Percentiles rank a stretch among this genome's conserved stretches.
Evolutionary conservation across 2,113 vertebrate genomes (phyloP).

Genomic region (Spea multiplicata): DNA sequence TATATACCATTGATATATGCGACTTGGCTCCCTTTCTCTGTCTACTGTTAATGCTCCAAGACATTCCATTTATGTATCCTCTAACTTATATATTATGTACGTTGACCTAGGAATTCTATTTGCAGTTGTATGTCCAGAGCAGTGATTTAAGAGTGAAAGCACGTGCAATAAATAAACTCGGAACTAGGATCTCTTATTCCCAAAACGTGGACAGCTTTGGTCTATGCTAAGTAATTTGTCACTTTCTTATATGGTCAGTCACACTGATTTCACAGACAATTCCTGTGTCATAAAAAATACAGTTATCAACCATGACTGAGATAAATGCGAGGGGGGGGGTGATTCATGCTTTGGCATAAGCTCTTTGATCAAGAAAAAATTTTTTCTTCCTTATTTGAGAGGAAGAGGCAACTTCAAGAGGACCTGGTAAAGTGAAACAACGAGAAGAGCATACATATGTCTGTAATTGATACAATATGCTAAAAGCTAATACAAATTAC

Average conservation of each 20-base stretch:
- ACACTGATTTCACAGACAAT: slow-evolving; percentile 27
- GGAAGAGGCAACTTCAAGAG: too few relatives aligned
- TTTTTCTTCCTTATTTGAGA: too few relatives aligned
- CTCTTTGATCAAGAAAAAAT: slow-evolving; percentile 33
- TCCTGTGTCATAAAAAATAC: slow-evolving; percentile 38
- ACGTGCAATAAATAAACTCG: not conserved
- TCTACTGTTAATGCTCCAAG: too few relatives aligned
- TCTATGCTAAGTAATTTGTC: slow-evolving; percentile 22
- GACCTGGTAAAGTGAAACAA: too few relatives aligned
- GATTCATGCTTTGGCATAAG: slow-evolving; percentile 31
- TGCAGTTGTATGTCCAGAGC: not conserved
- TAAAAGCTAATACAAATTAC: too few relatives aligned
- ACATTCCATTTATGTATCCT: not conserved
- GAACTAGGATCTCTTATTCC: slow-evolving; percentile 21
- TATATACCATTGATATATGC: too few relatives aligned
- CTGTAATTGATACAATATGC: too few relatives aligned
- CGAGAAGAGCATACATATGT: too few relatives aligned
- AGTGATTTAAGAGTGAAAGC: slow-evolving; percentile 26
- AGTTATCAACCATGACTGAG: not conserved
- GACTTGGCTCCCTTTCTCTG: too few relatives aligned
- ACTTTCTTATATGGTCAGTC: slow-evolving; percentile 42
- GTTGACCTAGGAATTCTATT: slow-evolving; percentile 6
- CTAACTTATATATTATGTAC: slow-evolving; percentile 2
- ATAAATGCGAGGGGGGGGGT: slow-evolving; percentile 16
- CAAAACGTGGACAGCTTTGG: slow-evolving; percentile 22